Evolutionary conservation across 2,888 invertebrate genomes (phyloP).

Genomic region (Teleiodes luculella): DNA sequence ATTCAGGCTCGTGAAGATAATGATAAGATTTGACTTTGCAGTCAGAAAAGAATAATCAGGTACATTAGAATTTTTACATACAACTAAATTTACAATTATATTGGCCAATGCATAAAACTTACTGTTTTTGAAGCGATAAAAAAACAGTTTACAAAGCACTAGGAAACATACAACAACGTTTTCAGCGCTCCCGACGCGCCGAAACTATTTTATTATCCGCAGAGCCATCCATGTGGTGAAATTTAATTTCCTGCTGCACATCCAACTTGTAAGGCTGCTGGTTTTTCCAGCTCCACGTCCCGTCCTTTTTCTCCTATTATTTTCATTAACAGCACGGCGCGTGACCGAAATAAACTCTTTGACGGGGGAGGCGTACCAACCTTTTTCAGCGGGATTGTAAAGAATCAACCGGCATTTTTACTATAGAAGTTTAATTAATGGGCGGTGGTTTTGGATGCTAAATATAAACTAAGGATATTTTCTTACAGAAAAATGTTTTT

Average conservation of each 20-base stretch:
- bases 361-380: constrained; percentile 36
- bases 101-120: too few relatives aligned
- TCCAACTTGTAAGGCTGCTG: constrained; percentile 31
- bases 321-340: constrained; percentile 61
- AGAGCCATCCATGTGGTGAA: constrained; percentile 21
- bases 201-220: constrained; percentile 12
- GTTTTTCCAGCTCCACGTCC: constrained; percentile 35
- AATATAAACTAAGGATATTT: too few relatives aligned
- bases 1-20: too few relatives aligned
- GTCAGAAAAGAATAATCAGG: too few relatives aligned
- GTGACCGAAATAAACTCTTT: constrained; percentile 66
- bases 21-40: too few relatives aligned
- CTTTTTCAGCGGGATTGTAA: constrained; percentile 35
- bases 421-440: constrained; percentile 34
- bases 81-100: too few relatives aligned
- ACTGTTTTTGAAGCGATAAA: too few relatives aligned
- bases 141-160: background rate
- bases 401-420: constrained; percentile 39
- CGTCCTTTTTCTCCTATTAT: constrained; percentile 59
- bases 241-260: constrained; percentile 36
- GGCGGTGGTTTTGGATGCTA: constrained; percentile 22
- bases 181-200: constrained; percentile 1
- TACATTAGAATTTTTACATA: too few relatives aligned
- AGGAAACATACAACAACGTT: constrained; percentile 4
- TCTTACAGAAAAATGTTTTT: too few relatives aligned